Evolutionary conservation across 2,888 invertebrate genomes (phyloP), one percentile per base, ranked within the genome.

Genomic region (Calliphora vomitoria): DNA sequence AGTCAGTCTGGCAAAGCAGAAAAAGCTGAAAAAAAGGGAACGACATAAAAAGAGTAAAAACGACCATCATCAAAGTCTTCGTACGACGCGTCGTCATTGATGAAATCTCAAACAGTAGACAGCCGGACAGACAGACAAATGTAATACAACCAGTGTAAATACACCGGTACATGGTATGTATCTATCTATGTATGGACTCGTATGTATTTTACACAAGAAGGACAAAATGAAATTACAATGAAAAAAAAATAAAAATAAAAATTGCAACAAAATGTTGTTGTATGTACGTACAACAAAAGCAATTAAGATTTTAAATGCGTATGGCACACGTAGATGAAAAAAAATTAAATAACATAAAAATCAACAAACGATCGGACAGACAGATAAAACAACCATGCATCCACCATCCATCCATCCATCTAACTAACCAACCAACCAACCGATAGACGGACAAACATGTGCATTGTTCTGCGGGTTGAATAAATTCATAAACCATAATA

Each of bases 231-330:
- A 78, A 69, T 60, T 62, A 71, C 69, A 69, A 68, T 20, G 11
- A 76, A 53, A 41, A 66, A 4, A 66, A 44, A 41, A n/a, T n/a
- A n/a, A n/a, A n/a, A n/a, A n/a, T n/a, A n/a, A 38, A 20, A 79
- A 20, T 78, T 78, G 78, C 78, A 76, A 31, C 76, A 76, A 74
- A 31, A 79, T 55, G 31, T 60, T 55, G 38, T 35, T 38, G 79
- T 50, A 44, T 44, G 13, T 44, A 44, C 66, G 13, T 44, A 44
- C 66, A 85, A 87, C 85, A 85, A 85, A 87, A 87, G 74, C 87
- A 87, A 87, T 87, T 87, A 87, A 85, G 69, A 87, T 87, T 87
- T 84, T 82, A 87, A 82, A 87, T 87, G 85, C 82, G 87, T 87
- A 68, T 85, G 85, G 74, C 82, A 72, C 84, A 84, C 66, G 83